Conservation (phyloP, 2,113 vertebrate genomes). For the Pardalotus punctatus region DNA sequence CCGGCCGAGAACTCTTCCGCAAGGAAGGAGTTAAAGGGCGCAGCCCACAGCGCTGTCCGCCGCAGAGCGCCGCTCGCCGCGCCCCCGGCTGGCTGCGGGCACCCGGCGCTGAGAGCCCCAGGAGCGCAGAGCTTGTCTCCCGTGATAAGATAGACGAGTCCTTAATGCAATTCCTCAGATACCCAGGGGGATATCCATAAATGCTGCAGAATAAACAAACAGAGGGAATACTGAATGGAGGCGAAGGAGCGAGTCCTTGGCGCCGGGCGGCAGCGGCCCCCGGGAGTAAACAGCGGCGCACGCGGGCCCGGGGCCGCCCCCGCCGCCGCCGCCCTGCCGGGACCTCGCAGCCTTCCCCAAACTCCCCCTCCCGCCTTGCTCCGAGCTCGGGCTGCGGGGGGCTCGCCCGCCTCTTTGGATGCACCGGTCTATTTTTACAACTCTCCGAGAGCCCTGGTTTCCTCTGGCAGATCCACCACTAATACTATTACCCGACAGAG, state of each 20-base stretch:
- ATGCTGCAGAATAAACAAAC: background rate
- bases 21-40: background rate
- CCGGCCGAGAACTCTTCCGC: fast-evolving
- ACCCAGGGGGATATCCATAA: background rate
- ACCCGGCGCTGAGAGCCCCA: background rate
- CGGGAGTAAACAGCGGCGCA: background rate
- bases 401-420: background rate
- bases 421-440: conserved; percentile 35
- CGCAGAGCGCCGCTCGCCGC: background rate
- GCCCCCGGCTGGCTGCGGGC: background rate
- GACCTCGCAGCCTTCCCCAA: background rate
- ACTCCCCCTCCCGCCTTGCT: background rate
- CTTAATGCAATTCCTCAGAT: background rate
- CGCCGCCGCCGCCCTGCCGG: too few relatives aligned
- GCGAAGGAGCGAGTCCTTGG: background rate
- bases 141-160: background rate
- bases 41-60: fast-evolving
- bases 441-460: background rate
- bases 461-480: conserved; percentile 13
- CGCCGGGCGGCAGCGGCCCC: background rate
- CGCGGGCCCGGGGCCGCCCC: background rate
- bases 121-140: background rate
- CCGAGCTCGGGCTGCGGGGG: background rate
- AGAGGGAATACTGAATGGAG: background rate
- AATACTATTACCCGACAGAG: conserved; percentile 8